Percentiles rank a stretch among this genome's conserved stretches.
Evolutionary conservation across 2,113 vertebrate species (phyloP).

Genomic region (Pipa parva): DNA sequence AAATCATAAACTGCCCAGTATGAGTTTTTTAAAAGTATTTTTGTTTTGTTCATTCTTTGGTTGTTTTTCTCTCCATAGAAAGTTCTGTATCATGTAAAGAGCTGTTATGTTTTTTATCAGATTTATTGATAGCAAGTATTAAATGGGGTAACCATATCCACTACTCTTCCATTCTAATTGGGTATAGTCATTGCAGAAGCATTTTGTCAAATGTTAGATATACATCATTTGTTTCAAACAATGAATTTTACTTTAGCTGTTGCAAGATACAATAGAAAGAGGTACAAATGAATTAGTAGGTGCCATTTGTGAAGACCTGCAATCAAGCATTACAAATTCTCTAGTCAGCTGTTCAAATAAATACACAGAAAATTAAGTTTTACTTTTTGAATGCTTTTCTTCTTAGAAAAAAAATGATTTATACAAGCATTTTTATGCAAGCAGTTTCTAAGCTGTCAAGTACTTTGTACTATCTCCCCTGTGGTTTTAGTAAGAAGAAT

Average conservation of each 20-base stretch:
- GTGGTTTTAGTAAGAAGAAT: constrained; percentile 24
- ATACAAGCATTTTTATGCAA: constrained; percentile 45
- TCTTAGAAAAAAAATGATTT: constrained; percentile 49
- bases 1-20: no score
- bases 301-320: constrained; percentile 44
- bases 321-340: constrained; percentile 52
- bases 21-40: no score
- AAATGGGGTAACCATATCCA: no score
- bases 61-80: no score
- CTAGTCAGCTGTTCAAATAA: constrained; percentile 54
- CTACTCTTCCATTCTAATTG: constrained; percentile 33
- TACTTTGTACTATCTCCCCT: background rate
- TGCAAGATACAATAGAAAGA: constrained; percentile 44
- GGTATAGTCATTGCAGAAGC: constrained; percentile 19
- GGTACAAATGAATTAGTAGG: constrained; percentile 37
- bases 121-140: no score
- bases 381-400: constrained; percentile 1
- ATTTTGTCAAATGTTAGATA: constrained; percentile 8
- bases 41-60: no score
- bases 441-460: constrained; percentile 43
- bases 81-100: no score
- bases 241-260: constrained; percentile 53
- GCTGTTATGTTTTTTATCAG: no score
- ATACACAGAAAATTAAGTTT: constrained; percentile 51
- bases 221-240: constrained; percentile 21